Base-by-base conservation (phyloP, 2,797 vertebrate species). In the Lutjanus campechanus region DNA sequence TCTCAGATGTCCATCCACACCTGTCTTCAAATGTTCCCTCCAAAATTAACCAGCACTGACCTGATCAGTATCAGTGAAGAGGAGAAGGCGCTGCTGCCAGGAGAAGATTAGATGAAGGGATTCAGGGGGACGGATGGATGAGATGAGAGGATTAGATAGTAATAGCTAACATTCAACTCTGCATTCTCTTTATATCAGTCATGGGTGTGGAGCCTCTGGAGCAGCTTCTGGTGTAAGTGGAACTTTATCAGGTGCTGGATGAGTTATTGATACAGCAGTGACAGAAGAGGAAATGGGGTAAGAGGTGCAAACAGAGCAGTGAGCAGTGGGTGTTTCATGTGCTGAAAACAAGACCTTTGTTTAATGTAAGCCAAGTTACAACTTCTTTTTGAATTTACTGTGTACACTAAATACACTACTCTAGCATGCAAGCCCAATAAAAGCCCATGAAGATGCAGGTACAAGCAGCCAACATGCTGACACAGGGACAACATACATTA, bases 11-110 rank as follows among this genome's bases (percentile, higher is more conserved):
- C 73, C 25, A n/a, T 49, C 29, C 70, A 76, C 84, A 91, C 85
- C 86, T 92, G 88, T 90, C 83, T 73, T 66, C 43, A 20, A 56
- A 86, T 77, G 78, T 81, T 70, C 49, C 50, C 53, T 86, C 88
- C 74, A 77, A 90, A 93, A 87, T 86, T 84, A 92, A 82, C 81
- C 71, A 29, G 64, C 20, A 1, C 43, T 60, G 74, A 63, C 22
- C 56, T 54, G 63, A 69, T 77, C 61, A 77, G 77, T 73, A 49
- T 91, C 78, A 54, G 50, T 15, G 41, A 68, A 64, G 40, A 78
- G 59, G 50, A 59, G 54, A 47, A 51, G 54, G 12, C n/a, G 25
- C 50, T 68, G 40, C 68, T 74, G 78, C 75, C 64, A 59, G 25
- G 49, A 56, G 75, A 64, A 70, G 75, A 85, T 86, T 79, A 77